Evolutionary conservation across 2,888 invertebrate species (phyloP), one percentile per base, ranked within the genome.

Genomic region (Digitonthophagus gazella): DNA sequence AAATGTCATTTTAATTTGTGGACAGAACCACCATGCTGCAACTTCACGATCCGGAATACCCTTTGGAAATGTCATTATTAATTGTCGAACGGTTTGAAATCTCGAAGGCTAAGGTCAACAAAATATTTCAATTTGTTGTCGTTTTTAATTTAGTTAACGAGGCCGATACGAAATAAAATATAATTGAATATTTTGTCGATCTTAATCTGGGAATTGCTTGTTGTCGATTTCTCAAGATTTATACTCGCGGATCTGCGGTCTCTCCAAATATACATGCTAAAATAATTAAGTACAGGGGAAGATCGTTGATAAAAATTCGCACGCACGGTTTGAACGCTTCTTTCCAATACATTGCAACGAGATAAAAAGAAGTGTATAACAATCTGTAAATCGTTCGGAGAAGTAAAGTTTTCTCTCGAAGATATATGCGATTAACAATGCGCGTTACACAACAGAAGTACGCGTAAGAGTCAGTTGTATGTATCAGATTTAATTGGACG

Each of bases 1-100:
- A 74, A 75, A 75, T 75, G 74, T 74, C 73, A 74, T 75, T 75
- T 74, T 75, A 74, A 75, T 75, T 75, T 74, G 73, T 74, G 61
- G 28, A 44, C 28, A 11, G 28, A 44, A 44, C 28, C 28, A 44
- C 28, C 28, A 11, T 44, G 28, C 28, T 44, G 6, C 28, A 8
- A 8, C 28, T 44, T 44, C 28, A 1, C 11, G 28, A 44, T 44
- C 28, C 28, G 3, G 28, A 44, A 44, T 22, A 6, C 22, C 22
- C n/a, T n/a, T n/a, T n/a, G n/a, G n/a, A n/a, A n/a, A n/a, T n/a
- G n/a, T n/a, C n/a, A n/a, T n/a, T n/a, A n/a, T n/a, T n/a, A n/a
- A n/a, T n/a, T n/a, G n/a, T n/a, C n/a, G n/a, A n/a, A n/a, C n/a
- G n/a, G n/a, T n/a, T n/a, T n/a, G n/a, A n/a, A n/a, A n/a, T n/a